Evolutionary conservation across 2,797 vertebrate species (phyloP).

Genomic region (Benthosema pterotum): DNA sequence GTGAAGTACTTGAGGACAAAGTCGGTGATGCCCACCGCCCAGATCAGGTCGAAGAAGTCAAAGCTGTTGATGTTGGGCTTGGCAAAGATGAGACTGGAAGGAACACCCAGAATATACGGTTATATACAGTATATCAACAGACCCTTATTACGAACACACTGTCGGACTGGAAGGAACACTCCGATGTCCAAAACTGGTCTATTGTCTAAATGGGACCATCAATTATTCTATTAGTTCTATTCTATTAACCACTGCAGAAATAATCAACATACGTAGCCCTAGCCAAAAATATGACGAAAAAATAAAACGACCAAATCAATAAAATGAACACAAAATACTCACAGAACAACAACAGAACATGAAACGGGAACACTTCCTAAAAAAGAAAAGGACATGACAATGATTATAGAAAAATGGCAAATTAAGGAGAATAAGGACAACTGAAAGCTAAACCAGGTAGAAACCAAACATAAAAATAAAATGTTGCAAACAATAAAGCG

Average conservation of each 20-base stretch:
- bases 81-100: conserved; percentile 89
- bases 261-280: no score
- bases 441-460: conserved; percentile 12
- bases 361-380: conserved; percentile 75
- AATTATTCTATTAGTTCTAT: no score
- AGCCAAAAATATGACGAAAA: not conserved
- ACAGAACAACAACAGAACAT: conserved; percentile 80
- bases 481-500: conserved; percentile 30
- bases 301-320: conserved; percentile 13
- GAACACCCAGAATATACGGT: not conserved
- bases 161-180: no score
- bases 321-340: conserved; percentile 81
- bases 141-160: not conserved
- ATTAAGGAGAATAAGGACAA: conserved; percentile 39
- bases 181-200: no score
- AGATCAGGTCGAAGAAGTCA: conserved; percentile 96
- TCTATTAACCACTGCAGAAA: no score
- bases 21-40: conserved; percentile 95
- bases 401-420: conserved; percentile 35
- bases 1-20: conserved; percentile 96
- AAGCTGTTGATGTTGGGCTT: conserved; percentile 91
- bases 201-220: no score
- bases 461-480: conserved; percentile 37
- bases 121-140: no score
- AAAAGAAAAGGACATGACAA: conserved; percentile 75